These are phyloP conservation scores for Ciconia boyciana DNA, from an alignment of 2,113 vertebrate species.

Conservation along the genomic window DNA sequence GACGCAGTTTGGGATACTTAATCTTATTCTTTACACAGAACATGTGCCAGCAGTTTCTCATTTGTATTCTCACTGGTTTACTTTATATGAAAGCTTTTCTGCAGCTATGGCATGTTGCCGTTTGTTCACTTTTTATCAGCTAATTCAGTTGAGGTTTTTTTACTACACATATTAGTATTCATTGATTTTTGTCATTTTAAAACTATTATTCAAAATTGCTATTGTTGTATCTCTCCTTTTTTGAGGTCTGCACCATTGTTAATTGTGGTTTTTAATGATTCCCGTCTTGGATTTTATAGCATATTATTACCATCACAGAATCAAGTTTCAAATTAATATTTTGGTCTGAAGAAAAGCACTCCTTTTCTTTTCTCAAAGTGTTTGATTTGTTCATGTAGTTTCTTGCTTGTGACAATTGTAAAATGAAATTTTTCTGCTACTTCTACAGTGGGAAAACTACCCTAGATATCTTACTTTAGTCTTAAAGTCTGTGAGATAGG, in stretches of 20 bases:
- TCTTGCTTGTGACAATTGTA: neutral
- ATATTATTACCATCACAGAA: slow-evolving; percentile 49
- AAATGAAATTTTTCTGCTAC: neutral
- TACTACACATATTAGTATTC: slow-evolving; percentile 48
- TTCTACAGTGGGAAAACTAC: neutral
- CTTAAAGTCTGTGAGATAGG: neutral
- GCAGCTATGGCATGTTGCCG: neutral
- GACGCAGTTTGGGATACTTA: slow-evolving; percentile 38
- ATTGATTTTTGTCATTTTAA: slow-evolving; percentile 61
- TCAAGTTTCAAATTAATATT: slow-evolving; percentile 57
- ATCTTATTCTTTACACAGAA: slow-evolving; percentile 37
- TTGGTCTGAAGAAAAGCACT: slow-evolving; percentile 18
- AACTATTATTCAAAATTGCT: slow-evolving; percentile 58
- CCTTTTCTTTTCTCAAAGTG: neutral
- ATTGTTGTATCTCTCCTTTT: slow-evolving; percentile 24
- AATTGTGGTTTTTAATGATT: slow-evolving; percentile 54
- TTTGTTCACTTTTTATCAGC: slow-evolving; percentile 52
- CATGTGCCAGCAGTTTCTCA: slow-evolving; percentile 30
- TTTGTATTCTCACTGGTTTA: slow-evolving; percentile 52
- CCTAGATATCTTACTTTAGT: neutral
- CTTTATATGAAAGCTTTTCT: slow-evolving; percentile 45
- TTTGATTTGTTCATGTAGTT: neutral
- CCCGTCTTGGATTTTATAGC: slow-evolving; percentile 28
- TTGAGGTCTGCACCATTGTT: slow-evolving; percentile 24
- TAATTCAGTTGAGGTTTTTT: slow-evolving; percentile 44